Base-by-base conservation (phyloP, 1,140 invertebrate genomes). In the Druon quercuslanigerum region DNA sequence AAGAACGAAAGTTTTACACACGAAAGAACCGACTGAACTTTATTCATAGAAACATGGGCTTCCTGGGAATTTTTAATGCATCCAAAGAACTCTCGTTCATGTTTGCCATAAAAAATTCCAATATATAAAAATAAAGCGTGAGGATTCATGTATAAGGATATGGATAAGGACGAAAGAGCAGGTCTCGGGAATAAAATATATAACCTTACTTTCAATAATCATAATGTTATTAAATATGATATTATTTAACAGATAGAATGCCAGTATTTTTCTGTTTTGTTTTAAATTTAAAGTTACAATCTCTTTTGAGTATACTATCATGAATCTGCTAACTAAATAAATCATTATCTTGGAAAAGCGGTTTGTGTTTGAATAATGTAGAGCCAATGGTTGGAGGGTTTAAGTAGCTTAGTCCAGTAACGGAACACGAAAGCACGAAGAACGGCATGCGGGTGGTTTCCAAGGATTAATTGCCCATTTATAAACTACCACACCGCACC, bases 381-480 rank as follows among this genome's bases (percentile, higher is more conserved):
- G 20, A 66, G 60, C 60, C 60, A 66, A 66, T 40, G 60, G 60
- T 66, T 7, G 60, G 60, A 40, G 60, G 60, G 60, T 66, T 66
- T 66, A 66, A 66, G 60, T 14, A 66, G 25, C 25, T 33, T 66
- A 40, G 60, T 66, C 25, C 60, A 66, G 20, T 66, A 25, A 66
- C 60, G 60, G n/a, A 66, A 25, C 33, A 33, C 20, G 40, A 33
- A 40, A 33, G 60, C 60, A 66, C 60, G 60, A 40, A 66, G 60
- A 66, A 40, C 2, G 60, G 60, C n/a, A 33, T 66, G 60, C 60
- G 60, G 60, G 60, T 33, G 60, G 60, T 66, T 66, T 66, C 16
- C 60, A 66, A 40, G 33, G 60, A 66, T 66, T 66, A 66, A 66
- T 66, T 66, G 33, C 25, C 60, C 60, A 66, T 66, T 66, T 66